phyloP scores from a whole-genome alignment of 2,888 invertebrate genomes.

The Eupeodes luniger region DNA sequence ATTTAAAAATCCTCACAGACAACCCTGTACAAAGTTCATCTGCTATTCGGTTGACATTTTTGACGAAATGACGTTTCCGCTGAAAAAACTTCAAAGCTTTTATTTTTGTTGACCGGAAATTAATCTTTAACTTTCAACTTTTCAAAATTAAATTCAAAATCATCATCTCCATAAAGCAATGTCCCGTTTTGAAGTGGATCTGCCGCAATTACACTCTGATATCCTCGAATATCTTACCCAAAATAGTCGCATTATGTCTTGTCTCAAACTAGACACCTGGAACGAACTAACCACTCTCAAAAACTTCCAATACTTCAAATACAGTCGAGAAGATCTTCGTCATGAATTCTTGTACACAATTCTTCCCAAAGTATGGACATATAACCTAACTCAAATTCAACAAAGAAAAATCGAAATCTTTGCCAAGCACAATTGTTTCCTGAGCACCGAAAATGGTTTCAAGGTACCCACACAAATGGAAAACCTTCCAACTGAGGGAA shows the following conservation, averaged over 20 bases:
- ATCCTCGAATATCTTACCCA: conserved; percentile 56
- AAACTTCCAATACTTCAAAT: conserved; percentile 42
- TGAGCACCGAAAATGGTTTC: conserved; percentile 36
- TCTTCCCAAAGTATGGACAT: conserved; percentile 55
- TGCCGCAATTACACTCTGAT: conserved; percentile 28
- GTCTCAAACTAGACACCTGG: conserved; percentile 32
- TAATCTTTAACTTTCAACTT: too few relatives aligned
- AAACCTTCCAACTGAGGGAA: conserved; percentile 24
- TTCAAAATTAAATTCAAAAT: neutral
- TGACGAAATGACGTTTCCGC: conserved; percentile 4
- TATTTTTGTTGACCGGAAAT: neutral
- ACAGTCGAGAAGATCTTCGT: conserved; percentile 47
- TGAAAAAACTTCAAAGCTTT: neutral
- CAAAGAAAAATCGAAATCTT: conserved; percentile 60
- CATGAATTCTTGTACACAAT: conserved; percentile 50
- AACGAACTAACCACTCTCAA: conserved; percentile 28
- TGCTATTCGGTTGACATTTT: neutral
- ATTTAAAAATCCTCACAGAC: neutral
- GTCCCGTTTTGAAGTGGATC: neutral
- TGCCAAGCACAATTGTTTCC: conserved; percentile 22
- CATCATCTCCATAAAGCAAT: neutral
- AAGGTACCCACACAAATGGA: neutral
- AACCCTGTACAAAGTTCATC: neutral
- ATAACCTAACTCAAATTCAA: conserved; percentile 40
- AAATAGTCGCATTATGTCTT: conserved; percentile 57